Conservation (phyloP, 2,113 vertebrate genomes). For the Pionites leucogaster region DNA sequence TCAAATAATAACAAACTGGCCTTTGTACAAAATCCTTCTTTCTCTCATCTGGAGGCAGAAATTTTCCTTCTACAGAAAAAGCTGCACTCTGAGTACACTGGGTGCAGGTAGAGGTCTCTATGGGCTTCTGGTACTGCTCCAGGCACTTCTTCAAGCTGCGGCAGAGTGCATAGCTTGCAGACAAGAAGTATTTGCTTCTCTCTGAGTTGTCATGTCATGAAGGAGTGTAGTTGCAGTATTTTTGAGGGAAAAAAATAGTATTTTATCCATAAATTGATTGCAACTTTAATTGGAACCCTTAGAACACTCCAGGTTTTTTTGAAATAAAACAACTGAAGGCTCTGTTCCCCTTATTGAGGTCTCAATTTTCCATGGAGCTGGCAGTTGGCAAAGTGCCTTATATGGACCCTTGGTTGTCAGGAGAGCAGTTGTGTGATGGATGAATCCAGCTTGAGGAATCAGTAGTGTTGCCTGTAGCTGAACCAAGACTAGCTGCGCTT, state of each 20-base stretch:
- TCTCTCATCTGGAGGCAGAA: not conserved
- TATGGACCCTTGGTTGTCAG: not conserved
- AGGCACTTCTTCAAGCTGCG: not conserved
- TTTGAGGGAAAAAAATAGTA: not conserved
- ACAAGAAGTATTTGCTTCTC: not conserved
- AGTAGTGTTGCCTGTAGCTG: not conserved
- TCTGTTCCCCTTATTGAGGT: not conserved
- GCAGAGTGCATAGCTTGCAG: not conserved
- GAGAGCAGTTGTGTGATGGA: rapidly evolving
- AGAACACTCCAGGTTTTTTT: not conserved
- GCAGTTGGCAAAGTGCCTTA: not conserved
- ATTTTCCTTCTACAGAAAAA: not conserved
- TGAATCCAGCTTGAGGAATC: not conserved
- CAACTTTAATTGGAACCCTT: not conserved
- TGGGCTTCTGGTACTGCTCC: not conserved
- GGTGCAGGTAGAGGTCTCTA: not conserved
- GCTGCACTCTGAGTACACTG: not conserved
- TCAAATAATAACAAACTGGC: not conserved
- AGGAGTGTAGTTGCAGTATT: not conserved
- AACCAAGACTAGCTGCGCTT: not conserved
- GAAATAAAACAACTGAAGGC: not conserved
- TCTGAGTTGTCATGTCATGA: not conserved
- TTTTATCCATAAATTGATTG: not conserved
- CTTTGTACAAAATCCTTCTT: not conserved
- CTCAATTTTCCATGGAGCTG: not conserved